Evolutionary conservation across 2,888 invertebrate species (phyloP).

Genomic region (Drosophila neonasuta): DNA sequence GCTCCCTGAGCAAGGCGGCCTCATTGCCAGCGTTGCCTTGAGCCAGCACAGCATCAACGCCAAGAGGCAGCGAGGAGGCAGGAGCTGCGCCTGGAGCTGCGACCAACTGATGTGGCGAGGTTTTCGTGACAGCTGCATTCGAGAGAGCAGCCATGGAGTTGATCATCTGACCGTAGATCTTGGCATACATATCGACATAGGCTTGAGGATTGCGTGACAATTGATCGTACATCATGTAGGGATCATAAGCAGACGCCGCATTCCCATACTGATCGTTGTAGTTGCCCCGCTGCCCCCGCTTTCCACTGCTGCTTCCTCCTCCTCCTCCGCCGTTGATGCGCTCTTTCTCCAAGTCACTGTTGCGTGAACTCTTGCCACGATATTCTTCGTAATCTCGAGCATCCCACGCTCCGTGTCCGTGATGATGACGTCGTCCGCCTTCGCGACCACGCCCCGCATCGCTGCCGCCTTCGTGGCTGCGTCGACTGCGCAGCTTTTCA

Average conservation of each 20-base stretch:
- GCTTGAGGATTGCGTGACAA: conserved; percentile 58
- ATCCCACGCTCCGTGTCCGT: conserved; percentile 54
- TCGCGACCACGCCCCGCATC: conserved; percentile 45
- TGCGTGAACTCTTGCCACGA: conserved; percentile 80
- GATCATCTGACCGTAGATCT: conserved; percentile 66
- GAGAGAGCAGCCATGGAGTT: conserved; percentile 42
- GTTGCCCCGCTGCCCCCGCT: conserved; percentile 43
- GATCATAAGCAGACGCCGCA: too few relatives aligned
- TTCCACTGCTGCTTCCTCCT: conserved; percentile 27
- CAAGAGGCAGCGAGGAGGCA: conserved; percentile 2
- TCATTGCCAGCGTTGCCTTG: conserved; percentile 41
- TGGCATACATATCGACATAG: conserved; percentile 68
- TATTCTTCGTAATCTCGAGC: conserved; percentile 80
- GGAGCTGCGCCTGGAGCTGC: background rate
- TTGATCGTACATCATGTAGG: conserved; percentile 56
- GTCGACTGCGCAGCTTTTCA: conserved; percentile 70
- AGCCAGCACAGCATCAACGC: conserved; percentile 22
- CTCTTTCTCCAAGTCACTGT: conserved; percentile 80
- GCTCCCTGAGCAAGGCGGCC: conserved; percentile 57
- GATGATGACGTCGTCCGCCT: conserved; percentile 41
- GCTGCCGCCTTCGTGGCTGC: conserved; percentile 56
- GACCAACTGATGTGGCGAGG: conserved; percentile 7
- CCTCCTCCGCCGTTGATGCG: conserved; percentile 40
- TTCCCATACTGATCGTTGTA: conserved; percentile 23
- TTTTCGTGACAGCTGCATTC: conserved; percentile 19